Percentiles rank a stretch among this genome's conserved stretches.
These are phyloP conservation scores for Lipophrys pholis DNA, from an alignment of 2,113 vertebrate species.

Conservation along the genomic window DNA sequence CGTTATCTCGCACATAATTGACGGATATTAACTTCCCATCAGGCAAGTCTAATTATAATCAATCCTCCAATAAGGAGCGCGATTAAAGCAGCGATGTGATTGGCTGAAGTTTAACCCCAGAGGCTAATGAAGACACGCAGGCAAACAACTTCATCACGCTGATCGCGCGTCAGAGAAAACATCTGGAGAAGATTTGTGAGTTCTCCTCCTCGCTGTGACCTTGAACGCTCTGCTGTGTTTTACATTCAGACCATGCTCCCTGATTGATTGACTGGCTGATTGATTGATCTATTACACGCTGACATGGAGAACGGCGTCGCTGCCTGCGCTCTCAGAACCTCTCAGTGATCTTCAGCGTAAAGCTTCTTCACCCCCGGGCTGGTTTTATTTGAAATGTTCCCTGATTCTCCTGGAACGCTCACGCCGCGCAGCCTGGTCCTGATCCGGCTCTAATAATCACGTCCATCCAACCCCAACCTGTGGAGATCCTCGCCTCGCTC, in stretches of 20 bases:
- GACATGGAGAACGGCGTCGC: no score
- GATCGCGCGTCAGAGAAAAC: slow-evolving; percentile 36
- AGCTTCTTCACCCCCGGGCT: no score
- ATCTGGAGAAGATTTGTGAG: slow-evolving; percentile 51
- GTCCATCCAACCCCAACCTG: no score
- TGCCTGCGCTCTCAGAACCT: no score
- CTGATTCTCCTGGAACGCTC: no score
- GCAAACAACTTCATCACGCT: slow-evolving; percentile 86
- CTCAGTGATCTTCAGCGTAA: no score
- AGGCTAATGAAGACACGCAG: slow-evolving; percentile 92
- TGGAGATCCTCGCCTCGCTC: no score
- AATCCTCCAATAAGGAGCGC: slow-evolving; percentile 90
- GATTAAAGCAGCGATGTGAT: slow-evolving; percentile 90
- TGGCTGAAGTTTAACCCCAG: slow-evolving; percentile 87
- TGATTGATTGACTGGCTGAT: no score
- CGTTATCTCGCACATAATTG: slow-evolving; percentile 82
- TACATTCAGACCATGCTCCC: background rate
- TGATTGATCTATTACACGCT: no score
- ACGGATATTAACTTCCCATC: slow-evolving; percentile 77
- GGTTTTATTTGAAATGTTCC: no score
- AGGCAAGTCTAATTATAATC: slow-evolving; percentile 93
- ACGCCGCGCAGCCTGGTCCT: no score
- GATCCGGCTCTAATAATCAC: no score
- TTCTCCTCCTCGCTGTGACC: slow-evolving; percentile 11
- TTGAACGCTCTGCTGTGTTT: slow-evolving; percentile 17